Percentiles rank a stretch among this genome's conserved stretches.
phyloP scores from a whole-genome alignment of 2,888 invertebrate genomes.

The Drosophila meridionalis region DNA sequence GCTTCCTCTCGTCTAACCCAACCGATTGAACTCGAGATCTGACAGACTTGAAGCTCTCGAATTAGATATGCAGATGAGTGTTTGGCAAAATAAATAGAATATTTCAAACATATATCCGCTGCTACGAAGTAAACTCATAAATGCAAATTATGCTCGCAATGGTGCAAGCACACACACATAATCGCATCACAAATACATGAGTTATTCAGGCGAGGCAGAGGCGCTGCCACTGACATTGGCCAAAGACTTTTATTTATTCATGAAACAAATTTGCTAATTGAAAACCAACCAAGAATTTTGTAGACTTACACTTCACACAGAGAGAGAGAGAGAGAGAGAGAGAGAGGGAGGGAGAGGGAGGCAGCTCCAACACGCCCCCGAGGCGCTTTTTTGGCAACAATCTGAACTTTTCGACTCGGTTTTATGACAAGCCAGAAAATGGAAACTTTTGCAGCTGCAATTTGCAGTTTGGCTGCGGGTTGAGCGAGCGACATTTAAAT shows the following conservation, averaged over 20 bases:
- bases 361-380: slow-evolving; percentile 2
- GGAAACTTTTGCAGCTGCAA: slow-evolving; percentile 66
- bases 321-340: no score
- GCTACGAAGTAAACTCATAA: neutral
- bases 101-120: neutral
- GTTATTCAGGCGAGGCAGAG: slow-evolving; percentile 5
- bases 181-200: slow-evolving; percentile 21
- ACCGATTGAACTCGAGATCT: neutral
- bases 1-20: neutral
- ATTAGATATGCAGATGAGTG: slow-evolving; percentile 2
- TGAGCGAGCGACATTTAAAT: slow-evolving; percentile 39
- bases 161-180: slow-evolving; percentile 8
- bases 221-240: neutral
- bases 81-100: slow-evolving; percentile 6
- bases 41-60: neutral
- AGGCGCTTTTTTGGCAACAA: slow-evolving; percentile 1
- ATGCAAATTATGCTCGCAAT: slow-evolving; percentile 5
- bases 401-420: slow-evolving; percentile 25
- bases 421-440: slow-evolving; percentile 60
- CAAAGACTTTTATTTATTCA: slow-evolving; percentile 26
- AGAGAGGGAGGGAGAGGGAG: no score
- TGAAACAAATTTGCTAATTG: slow-evolving; percentile 54
- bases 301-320: neutral
- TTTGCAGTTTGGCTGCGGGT: slow-evolving; percentile 46
- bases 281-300: slow-evolving; percentile 40